Conservation (phyloP, 2,113 vertebrate species). For the Neolamprologus sp. region DNA sequence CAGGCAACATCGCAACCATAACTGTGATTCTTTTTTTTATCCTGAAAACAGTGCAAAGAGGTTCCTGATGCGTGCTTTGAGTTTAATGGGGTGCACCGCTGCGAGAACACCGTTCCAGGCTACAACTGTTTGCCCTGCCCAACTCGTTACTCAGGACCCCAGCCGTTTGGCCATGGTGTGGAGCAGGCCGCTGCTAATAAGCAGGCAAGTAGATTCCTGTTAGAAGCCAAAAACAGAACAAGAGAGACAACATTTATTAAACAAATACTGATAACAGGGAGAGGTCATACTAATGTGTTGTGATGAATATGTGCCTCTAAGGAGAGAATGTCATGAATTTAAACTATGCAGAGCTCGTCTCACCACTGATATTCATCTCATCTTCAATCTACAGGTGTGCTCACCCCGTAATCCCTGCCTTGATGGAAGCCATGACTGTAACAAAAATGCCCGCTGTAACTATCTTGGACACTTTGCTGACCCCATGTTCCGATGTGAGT, state of each 20-base stretch:
- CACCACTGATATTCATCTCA: neutral
- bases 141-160: constrained; percentile 83
- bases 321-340: neutral
- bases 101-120: constrained; percentile 91
- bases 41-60: constrained; percentile 79
- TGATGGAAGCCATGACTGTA: constrained; percentile 93
- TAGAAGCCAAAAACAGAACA: neutral
- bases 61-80: constrained; percentile 90
- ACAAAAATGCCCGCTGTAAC: constrained; percentile 95
- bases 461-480: constrained; percentile 95
- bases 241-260: neutral
- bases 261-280: neutral
- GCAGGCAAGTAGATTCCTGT: constrained; percentile 75
- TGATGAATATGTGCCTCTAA: neutral
- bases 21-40: neutral
- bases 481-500: constrained; percentile 96
- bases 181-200: constrained; percentile 86
- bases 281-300: neutral
- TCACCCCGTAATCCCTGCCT: constrained; percentile 92
- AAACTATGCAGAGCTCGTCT: neutral
- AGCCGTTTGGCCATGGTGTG: constrained; percentile 86
- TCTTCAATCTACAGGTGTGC: constrained; percentile 76
- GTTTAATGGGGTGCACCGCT: constrained; percentile 86
- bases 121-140: constrained; percentile 97
- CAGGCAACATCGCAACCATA: neutral